Evolutionary conservation across 2,797 vertebrate species (phyloP).

Genomic region (Chelon labrosus): DNA sequence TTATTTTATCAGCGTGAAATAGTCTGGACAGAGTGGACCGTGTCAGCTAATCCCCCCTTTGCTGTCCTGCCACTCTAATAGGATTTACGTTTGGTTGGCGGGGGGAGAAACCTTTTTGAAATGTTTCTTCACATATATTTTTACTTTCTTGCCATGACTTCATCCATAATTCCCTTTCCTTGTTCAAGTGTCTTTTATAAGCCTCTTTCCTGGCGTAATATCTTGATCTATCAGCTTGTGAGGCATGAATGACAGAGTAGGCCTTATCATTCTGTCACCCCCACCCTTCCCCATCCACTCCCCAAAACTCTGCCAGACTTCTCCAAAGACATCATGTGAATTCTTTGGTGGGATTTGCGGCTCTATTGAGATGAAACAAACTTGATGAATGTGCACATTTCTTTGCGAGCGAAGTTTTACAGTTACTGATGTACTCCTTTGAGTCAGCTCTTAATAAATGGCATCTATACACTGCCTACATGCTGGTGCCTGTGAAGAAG

Average conservation of each 20-base stretch:
- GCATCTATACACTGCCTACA: background rate
- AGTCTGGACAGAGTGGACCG: conserved; percentile 29
- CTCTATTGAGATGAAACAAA: conserved; percentile 21
- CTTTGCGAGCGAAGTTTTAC: background rate
- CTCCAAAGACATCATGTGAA: conserved; percentile 7
- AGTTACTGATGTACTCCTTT: conserved; percentile 19
- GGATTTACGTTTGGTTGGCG: conserved; percentile 57
- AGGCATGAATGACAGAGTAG: conserved; percentile 65
- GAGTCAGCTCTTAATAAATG: conserved; percentile 23
- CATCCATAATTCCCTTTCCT: conserved; percentile 71
- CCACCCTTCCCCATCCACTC: background rate
- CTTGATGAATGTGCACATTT: conserved; percentile 30
- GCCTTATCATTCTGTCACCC: conserved; percentile 33
- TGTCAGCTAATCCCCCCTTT: conserved; percentile 56
- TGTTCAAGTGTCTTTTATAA: conserved; percentile 69
- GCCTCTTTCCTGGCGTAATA: conserved; percentile 52
- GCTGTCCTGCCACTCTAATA: conserved; percentile 51
- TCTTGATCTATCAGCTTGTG: conserved; percentile 62
- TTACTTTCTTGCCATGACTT: conserved; percentile 42
- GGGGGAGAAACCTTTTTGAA: conserved; percentile 29
- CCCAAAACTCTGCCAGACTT: conserved; percentile 7
- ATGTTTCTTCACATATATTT: conserved; percentile 10
- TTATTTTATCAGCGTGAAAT: conserved; percentile 49
- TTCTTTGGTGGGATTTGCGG: conserved; percentile 7
- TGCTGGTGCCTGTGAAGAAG: background rate